phyloP scores from a whole-genome alignment of 2,113 vertebrate genomes.

The Zeus faber region DNA sequence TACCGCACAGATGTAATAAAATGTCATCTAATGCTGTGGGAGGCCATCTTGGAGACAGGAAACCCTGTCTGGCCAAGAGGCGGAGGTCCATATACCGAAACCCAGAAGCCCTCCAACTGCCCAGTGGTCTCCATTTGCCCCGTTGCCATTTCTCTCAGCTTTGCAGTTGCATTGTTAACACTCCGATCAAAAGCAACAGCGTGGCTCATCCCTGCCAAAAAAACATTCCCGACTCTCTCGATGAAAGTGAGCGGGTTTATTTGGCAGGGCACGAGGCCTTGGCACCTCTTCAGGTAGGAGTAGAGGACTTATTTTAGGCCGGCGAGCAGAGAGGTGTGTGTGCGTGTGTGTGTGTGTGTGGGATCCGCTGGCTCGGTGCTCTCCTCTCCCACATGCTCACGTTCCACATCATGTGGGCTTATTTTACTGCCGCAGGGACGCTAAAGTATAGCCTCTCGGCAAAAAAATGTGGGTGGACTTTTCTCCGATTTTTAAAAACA shows the following conservation, averaged over 20 bases:
- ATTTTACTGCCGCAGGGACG: conserved; percentile 41
- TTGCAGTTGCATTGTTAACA: conserved; percentile 47
- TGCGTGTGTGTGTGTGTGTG: conserved; percentile 39
- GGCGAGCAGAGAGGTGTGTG: conserved; percentile 39
- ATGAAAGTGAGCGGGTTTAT: conserved; percentile 60
- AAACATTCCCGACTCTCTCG: conserved; percentile 48
- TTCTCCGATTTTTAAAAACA: conserved; percentile 32
- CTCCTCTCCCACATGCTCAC: conserved; percentile 57
- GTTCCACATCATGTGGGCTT: conserved; percentile 59
- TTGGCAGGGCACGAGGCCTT: conserved; percentile 55
- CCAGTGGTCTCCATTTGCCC: conserved; percentile 50
- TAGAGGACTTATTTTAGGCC: conserved; percentile 55
- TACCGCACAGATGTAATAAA: conserved; percentile 58
- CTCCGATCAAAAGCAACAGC: conserved; percentile 54
- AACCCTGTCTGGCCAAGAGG: conserved; percentile 45
- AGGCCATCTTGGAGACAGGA: conserved; percentile 45
- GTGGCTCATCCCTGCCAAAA: conserved; percentile 50
- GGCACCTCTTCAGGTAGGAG: conserved; percentile 59
- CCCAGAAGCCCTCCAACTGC: conserved; percentile 36
- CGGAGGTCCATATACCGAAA: conserved; percentile 54
- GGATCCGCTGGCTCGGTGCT: conserved; percentile 61
- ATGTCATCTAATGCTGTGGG: conserved; percentile 47
- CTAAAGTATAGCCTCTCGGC: conserved; percentile 33
- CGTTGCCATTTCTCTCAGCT: conserved; percentile 51
- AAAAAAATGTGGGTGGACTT: conserved; percentile 42